A percentile compares a stretch with the other conserved stretches of the same genome.
phyloP scores from a whole-genome alignment of 2,113 vertebrate genomes.

The Phalacrocorax aristotelis region DNA sequence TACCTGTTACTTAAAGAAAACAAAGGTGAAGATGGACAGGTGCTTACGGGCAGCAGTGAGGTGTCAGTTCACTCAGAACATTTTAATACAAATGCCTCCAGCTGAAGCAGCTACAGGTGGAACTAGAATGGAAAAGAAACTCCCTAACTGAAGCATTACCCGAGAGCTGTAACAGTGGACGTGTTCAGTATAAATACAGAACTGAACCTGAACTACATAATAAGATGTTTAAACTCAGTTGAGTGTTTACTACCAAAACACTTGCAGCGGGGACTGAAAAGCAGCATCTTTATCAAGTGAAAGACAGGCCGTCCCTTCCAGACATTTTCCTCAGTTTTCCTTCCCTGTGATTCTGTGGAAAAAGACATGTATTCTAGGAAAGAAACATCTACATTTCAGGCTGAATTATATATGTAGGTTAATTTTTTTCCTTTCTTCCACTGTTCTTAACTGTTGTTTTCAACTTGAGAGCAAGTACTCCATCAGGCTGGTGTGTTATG shows the following conservation, averaged over 20 bases:
- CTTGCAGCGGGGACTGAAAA: background rate
- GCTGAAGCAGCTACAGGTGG: background rate
- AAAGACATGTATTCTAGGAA: background rate
- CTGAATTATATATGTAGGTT: background rate
- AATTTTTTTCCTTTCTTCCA: background rate
- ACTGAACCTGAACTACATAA: background rate
- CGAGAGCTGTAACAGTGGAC: too few species aligned
- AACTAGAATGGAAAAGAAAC: background rate
- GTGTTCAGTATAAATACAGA: background rate
- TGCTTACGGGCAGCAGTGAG: background rate
- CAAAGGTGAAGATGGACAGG: background rate
- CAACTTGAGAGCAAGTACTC: background rate
- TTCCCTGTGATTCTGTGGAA: background rate
- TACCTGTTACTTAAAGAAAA: background rate
- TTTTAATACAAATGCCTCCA: background rate
- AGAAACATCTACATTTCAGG: background rate
- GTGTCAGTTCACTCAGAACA: background rate
- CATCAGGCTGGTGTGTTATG: background rate
- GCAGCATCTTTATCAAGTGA: background rate
- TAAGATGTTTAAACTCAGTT: background rate
- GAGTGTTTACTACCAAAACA: background rate
- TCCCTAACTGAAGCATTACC: background rate
- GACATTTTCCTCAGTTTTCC: background rate
- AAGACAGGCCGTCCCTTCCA: background rate
- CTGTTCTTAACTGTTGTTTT: background rate